These are phyloP conservation scores for Lysiphlebus fabarum DNA, from an alignment of 1,140 invertebrate genomes.

Conservation along the genomic window DNA sequence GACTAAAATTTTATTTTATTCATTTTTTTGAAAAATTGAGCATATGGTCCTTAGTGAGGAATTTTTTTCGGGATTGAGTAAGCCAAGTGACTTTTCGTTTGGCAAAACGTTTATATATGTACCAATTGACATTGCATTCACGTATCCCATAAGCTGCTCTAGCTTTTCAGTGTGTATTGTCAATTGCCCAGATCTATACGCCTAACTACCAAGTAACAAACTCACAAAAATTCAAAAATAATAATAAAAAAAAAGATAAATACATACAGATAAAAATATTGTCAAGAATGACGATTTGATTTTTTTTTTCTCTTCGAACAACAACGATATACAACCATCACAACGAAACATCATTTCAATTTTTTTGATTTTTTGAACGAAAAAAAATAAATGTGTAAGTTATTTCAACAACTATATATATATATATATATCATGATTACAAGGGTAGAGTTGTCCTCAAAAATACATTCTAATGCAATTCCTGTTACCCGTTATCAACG, in stretches of 20 bases:
- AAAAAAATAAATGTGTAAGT: too few species aligned
- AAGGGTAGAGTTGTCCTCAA: too few species aligned
- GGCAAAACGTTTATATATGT: conserved; percentile 1
- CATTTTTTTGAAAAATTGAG: too few species aligned
- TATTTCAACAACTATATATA: too few species aligned
- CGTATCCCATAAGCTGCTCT: conserved; percentile 15
- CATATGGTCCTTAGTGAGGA: not conserved
- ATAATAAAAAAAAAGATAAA: not conserved
- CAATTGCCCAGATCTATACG: conserved; percentile 4
- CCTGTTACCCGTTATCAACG: too few species aligned
- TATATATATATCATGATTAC: too few species aligned
- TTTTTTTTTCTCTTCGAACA: not conserved
- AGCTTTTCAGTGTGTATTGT: conserved; percentile 9
- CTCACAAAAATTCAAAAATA: not conserved
- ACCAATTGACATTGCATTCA: conserved; percentile 12
- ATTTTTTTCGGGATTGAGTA: conserved; percentile 7
- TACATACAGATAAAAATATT: not conserved
- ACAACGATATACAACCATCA: not conserved
- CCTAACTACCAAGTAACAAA: too few species aligned
- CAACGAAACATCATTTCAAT: conserved; percentile 3
- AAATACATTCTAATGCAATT: too few species aligned
- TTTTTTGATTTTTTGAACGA: too few species aligned
- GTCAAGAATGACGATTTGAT: conserved; percentile 3
- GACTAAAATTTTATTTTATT: too few species aligned
- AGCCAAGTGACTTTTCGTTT: conserved; percentile 12